These are phyloP conservation scores for Xyliphius kryptos DNA, from an alignment of 2,113 vertebrate genomes.

Conservation along the genomic window DNA sequence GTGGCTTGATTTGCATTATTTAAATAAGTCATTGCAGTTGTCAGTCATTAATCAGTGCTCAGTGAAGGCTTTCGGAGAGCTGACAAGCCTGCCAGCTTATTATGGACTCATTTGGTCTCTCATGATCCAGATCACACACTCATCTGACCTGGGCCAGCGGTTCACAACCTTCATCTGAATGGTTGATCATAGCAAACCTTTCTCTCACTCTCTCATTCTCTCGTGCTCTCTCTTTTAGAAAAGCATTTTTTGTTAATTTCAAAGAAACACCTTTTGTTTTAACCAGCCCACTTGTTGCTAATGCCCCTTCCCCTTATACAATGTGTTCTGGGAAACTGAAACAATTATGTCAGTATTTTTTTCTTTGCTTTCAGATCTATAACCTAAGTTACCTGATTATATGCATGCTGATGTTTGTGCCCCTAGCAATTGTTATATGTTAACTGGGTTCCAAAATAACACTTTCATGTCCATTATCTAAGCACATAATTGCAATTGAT, in stretches of 20 bases:
- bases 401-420: conserved; percentile 56
- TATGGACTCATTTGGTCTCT: conserved; percentile 60
- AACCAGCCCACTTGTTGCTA: conserved; percentile 35
- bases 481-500: conserved; percentile 67
- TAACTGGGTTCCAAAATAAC: conserved; percentile 58
- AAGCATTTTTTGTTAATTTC: too few relatives aligned
- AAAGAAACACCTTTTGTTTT: conserved; percentile 25
- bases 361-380: conserved; percentile 48
- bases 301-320: neutral
- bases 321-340: conserved; percentile 30
- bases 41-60: conserved; percentile 78
- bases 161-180: too few relatives aligned
- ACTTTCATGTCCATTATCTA: conserved; percentile 65
- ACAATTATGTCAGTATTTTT: too few relatives aligned
- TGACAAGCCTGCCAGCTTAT: conserved; percentile 71
- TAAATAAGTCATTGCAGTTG: conserved; percentile 56
- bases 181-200: conserved; percentile 6
- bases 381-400: conserved; percentile 42
- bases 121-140: conserved; percentile 71
- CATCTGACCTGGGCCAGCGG: conserved; percentile 63
- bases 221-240: conserved; percentile 22
- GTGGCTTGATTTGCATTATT: conserved; percentile 64
- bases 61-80: conserved; percentile 71
- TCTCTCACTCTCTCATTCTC: conserved; percentile 24
- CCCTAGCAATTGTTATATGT: conserved; percentile 60